A percentile compares a stretch with the other conserved stretches of the same genome.
These are phyloP conservation scores for Marisa cornuarietis DNA, from an alignment of 1,140 invertebrate genomes.

Conservation along the genomic window DNA sequence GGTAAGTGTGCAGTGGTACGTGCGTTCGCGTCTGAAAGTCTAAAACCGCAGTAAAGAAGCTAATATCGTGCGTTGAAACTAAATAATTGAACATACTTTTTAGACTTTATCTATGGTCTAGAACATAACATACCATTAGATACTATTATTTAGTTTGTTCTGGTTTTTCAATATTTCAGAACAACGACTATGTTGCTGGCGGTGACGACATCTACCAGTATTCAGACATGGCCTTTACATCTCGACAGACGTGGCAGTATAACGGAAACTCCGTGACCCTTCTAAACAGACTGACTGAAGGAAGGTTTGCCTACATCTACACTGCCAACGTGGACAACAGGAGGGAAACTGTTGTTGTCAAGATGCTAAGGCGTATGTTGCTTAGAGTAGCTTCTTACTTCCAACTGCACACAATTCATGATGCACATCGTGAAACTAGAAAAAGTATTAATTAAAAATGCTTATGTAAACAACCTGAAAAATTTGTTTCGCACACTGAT, in stretches of 20 bases:
- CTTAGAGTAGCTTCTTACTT: too few relatives aligned
- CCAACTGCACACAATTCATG: not conserved
- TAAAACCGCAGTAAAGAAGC: too few relatives aligned
- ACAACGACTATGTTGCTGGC: not conserved
- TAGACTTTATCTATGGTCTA: too few relatives aligned
- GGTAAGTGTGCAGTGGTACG: too few relatives aligned
- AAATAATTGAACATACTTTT: too few relatives aligned
- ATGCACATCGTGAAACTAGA: not conserved
- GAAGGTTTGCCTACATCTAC: slow-evolving; percentile 24
- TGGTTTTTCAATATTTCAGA: not conserved
- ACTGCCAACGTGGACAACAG: not conserved
- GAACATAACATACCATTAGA: too few relatives aligned
- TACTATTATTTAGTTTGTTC: too few relatives aligned
- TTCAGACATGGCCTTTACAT: not conserved
- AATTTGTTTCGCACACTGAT: not conserved
- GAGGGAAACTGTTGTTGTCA: not conserved
- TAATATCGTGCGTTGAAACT: too few relatives aligned
- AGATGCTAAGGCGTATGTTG: slow-evolving; percentile 17
- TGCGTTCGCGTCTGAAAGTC: too few relatives aligned
- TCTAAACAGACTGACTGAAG: not conserved
- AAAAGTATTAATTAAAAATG: not conserved
- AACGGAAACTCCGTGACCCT: not conserved
- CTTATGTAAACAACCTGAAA: not conserved
- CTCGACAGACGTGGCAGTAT: not conserved
- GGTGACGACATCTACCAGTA: slow-evolving; percentile 21